Evolutionary conservation across 1,140 invertebrate genomes (phyloP).

Genomic region (Nephotettix cincticeps): DNA sequence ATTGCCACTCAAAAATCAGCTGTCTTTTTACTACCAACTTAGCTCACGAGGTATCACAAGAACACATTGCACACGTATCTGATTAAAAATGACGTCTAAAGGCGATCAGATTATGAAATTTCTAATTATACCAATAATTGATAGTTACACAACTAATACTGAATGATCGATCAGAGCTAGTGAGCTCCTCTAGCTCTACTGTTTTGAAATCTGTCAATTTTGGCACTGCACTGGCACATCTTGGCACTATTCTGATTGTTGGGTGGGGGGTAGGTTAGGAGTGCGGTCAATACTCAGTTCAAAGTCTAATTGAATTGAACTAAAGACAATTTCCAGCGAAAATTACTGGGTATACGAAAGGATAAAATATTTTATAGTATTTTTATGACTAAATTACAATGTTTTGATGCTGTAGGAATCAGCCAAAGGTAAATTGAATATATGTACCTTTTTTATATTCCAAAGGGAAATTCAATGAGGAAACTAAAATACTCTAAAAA

Average conservation of each 20-base stretch:
- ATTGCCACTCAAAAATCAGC: not conserved
- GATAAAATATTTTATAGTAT: too few relatives aligned
- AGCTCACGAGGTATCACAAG: not conserved
- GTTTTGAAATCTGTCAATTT: conserved; percentile 19
- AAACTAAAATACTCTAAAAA: too few relatives aligned
- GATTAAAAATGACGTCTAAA: not conserved
- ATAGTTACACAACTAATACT: not conserved
- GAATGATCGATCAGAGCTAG: not conserved
- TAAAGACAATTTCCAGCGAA: too few relatives aligned
- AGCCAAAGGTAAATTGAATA: too few relatives aligned
- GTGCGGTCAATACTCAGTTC: conserved; percentile 8
- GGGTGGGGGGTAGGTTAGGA: not conserved
- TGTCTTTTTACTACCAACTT: not conserved
- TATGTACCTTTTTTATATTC: too few relatives aligned
- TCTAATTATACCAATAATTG: not conserved
- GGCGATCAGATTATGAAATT: not conserved
- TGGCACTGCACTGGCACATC: conserved; percentile 18
- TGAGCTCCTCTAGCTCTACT: not conserved
- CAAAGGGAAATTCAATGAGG: too few relatives aligned
- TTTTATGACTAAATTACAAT: too few relatives aligned
- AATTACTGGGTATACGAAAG: too few relatives aligned
- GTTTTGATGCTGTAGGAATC: too few relatives aligned
- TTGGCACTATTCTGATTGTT: not conserved
- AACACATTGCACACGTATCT: not conserved
- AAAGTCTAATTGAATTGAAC: not conserved